phyloP scores from a whole-genome alignment of 2,113 vertebrate genomes.

The Eclectus roratus region DNA sequence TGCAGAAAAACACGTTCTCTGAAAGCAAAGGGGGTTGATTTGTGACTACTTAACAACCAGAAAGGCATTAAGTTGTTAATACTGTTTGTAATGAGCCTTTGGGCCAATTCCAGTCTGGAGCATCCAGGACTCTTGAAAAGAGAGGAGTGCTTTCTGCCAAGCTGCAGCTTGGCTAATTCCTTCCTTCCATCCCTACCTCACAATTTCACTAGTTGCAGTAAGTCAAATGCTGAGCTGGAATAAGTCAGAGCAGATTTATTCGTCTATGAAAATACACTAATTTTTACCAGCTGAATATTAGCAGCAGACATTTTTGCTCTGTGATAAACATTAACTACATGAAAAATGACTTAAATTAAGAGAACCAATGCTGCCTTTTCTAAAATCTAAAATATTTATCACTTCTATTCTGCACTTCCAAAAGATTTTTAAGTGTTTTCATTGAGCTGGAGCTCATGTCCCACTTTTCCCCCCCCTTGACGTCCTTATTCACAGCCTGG shows the following conservation, averaged over 20 bases:
- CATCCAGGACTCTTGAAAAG: neutral
- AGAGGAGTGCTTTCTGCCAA: neutral
- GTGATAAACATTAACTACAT: conserved; percentile 13
- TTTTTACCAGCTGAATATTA: conserved; percentile 46
- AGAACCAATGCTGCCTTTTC: neutral
- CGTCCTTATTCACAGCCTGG: neutral
- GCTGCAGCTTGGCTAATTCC: conserved; percentile 34
- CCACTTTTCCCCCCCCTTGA: neutral
- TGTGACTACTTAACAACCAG: neutral
- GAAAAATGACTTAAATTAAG: conserved; percentile 35
- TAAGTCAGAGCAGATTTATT: conserved; percentile 24
- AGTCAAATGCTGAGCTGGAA: conserved; percentile 2
- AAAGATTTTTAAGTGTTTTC: neutral
- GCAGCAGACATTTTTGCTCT: neutral
- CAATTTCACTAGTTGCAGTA: neutral
- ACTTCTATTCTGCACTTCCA: neutral
- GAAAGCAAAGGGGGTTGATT: neutral
- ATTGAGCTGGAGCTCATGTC: neutral
- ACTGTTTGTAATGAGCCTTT: neutral
- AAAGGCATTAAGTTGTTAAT: conserved; percentile 34
- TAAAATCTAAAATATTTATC: conserved; percentile 15
- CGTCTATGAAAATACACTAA: neutral
- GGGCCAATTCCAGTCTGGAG: neutral
- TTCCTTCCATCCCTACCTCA: conserved; percentile 40
- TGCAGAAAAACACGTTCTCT: neutral